Conservation (phyloP, 2,113 vertebrate species). For the Regulus satrapa region DNA sequence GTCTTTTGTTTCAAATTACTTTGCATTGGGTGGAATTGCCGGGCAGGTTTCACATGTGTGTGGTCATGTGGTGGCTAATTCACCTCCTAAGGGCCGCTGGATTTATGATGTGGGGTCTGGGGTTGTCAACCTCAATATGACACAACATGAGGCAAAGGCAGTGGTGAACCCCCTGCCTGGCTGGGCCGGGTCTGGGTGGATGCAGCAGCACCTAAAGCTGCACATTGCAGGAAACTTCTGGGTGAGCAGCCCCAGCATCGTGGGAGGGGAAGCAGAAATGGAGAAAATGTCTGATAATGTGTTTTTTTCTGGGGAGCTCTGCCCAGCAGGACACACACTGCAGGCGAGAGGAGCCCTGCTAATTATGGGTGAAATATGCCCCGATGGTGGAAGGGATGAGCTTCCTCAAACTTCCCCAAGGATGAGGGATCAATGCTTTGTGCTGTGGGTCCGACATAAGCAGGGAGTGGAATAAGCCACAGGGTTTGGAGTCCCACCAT, state of each 20-base stretch:
- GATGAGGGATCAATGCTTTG: not conserved
- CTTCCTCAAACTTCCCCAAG: not conserved
- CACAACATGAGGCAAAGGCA: not conserved
- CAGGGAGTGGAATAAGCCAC: not conserved
- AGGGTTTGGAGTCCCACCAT: not conserved
- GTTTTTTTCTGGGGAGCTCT: not conserved
- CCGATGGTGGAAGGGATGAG: not conserved
- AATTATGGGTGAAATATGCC: not conserved
- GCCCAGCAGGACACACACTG: not conserved
- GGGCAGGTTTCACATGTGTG: not conserved
- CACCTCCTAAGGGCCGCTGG: not conserved
- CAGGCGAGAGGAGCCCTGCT: not conserved
- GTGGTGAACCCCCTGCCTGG: accelerated
- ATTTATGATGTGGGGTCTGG: not conserved
- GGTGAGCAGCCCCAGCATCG: not conserved
- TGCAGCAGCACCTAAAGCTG: not conserved
- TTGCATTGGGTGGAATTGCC: not conserved
- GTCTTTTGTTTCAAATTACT: not conserved
- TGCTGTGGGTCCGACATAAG: not conserved
- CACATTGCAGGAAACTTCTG: not conserved
- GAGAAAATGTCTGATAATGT: accelerated
- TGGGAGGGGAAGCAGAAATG: not conserved
- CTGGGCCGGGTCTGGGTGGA: not conserved
- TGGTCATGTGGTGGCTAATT: not conserved
- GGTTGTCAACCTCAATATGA: not conserved